Evolutionary conservation across 2,797 vertebrate genomes (phyloP), one percentile per base, ranked within the genome.

Genomic region (Lacerta agilis): DNA sequence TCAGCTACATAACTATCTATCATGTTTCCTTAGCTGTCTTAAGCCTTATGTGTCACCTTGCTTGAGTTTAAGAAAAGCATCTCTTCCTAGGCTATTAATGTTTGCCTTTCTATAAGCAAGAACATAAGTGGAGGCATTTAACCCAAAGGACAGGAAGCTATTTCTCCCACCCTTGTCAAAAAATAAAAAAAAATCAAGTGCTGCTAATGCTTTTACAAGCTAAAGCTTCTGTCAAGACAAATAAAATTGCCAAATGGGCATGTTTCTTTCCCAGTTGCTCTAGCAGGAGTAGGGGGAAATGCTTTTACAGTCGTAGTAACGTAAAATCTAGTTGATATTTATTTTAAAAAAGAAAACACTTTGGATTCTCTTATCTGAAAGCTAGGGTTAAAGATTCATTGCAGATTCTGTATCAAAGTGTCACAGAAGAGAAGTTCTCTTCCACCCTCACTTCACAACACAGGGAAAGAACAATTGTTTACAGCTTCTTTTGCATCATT

Each of bases 1-100:
- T 96, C 89, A 92, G 75, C 58, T 88, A 80, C 79, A 91, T 83
- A 91, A 91, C 86, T 93, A 95, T 97, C 86, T 93, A 95, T 97
- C 94, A 90, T 91, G 91, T 96, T 96, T 95, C 95, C 85, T 89
- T 95, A 94, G 93, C 95, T 92, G 4, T 69, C 91, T 91, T 91
- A 96, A 94, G 94, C 92, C 92, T 90, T 94, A 92, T 90, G 78
- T 96, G 94, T 96, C 96, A 96, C 94, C 94, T 97, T 96, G 90
- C 88, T 93, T 92, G 88, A 87, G 87, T 87, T 1, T 91, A 73
- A 95, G 92, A 92, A 95, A 95, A 91, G 49, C 93, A 79, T 96
- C 93, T 91, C 83, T 61, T 90, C 88, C 95, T 84, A 76, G 81
- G 49, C 89, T 94, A 79, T 90, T 94, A 91, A 85, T 36, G 90